Conservation (phyloP, 2,888 invertebrate species). For the Acronicta aceris region DNA sequence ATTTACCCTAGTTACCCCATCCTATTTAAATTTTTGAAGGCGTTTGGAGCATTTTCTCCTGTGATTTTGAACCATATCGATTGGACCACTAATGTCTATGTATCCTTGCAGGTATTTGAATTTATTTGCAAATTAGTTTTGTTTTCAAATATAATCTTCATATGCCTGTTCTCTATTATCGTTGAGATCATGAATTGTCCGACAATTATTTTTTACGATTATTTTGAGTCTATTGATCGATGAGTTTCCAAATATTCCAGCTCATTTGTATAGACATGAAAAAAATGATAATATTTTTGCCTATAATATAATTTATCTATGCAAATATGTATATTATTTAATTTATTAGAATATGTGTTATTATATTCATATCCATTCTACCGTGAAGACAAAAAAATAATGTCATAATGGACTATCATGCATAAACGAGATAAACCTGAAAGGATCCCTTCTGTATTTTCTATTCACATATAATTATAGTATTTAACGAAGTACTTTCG, state of each 20-base stretch:
- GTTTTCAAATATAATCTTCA: constrained; percentile 16
- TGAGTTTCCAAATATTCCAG: no score
- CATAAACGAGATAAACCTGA: constrained; percentile 20
- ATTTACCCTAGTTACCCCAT: constrained; percentile 66
- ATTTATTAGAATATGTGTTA: no score
- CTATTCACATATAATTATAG: not conserved
- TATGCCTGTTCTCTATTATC: constrained; percentile 16
- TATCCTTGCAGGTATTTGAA: constrained; percentile 48
- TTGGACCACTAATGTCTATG: constrained; percentile 45
- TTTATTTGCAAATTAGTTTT: constrained; percentile 44
- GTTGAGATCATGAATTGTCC: not conserved
- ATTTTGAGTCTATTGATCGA: no score
- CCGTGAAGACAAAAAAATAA: no score
- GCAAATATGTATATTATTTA: no score
- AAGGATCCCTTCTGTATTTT: constrained; percentile 19
- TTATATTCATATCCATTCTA: no score
- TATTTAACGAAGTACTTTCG: constrained; percentile 10
- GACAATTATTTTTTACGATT: not conserved
- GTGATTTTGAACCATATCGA: constrained; percentile 50
- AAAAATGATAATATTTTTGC: no score
- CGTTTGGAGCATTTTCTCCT: constrained; percentile 37
- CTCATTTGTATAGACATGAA: no score
- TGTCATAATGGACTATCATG: constrained; percentile 10
- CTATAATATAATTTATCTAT: no score
- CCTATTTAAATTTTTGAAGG: constrained; percentile 54